These are phyloP conservation scores for Callosobruchus maculatus DNA, from an alignment of 2,888 invertebrate species.

Conservation along the genomic window DNA sequence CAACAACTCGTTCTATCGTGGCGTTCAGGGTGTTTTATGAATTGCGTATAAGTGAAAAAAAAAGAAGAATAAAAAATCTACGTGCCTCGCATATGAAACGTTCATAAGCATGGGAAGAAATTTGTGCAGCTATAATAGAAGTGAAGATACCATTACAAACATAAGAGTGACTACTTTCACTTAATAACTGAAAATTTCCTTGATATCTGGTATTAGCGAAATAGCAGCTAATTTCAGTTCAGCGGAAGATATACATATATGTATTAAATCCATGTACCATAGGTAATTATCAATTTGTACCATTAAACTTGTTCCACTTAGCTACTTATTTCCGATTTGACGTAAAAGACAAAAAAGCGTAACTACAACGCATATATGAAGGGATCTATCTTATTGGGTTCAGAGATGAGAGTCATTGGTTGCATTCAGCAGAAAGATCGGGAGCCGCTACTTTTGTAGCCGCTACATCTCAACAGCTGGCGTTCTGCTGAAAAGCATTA, in stretches of 20 bases:
- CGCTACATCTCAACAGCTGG: too few relatives aligned
- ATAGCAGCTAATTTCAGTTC: not conserved
- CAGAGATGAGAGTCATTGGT: too few relatives aligned
- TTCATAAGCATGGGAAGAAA: not conserved
- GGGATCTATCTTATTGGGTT: not conserved
- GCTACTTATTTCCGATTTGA: too few relatives aligned
- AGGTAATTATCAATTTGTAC: not conserved
- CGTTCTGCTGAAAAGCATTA: too few relatives aligned
- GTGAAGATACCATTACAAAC: not conserved
- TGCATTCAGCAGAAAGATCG: too few relatives aligned
- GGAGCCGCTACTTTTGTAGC: too few relatives aligned
- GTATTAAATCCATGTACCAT: not conserved
- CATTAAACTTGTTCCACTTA: too few relatives aligned
- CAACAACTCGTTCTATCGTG: too few relatives aligned
- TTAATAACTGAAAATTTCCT: not conserved
- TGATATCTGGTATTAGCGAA: not conserved
- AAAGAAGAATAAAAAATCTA: too few relatives aligned
- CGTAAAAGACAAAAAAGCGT: not conserved
- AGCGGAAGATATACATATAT: not conserved
- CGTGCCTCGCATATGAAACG: not conserved
- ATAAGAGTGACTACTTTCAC: not conserved
- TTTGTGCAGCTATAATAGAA: not conserved
- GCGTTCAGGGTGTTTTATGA: too few relatives aligned
- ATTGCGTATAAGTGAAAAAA: too few relatives aligned
- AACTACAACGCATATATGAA: not conserved